A percentile compares a stretch with the other conserved stretches of the same genome.
phyloP scores from a whole-genome alignment of 1,140 invertebrate species.

The Dolichoris vasculosae region DNA sequence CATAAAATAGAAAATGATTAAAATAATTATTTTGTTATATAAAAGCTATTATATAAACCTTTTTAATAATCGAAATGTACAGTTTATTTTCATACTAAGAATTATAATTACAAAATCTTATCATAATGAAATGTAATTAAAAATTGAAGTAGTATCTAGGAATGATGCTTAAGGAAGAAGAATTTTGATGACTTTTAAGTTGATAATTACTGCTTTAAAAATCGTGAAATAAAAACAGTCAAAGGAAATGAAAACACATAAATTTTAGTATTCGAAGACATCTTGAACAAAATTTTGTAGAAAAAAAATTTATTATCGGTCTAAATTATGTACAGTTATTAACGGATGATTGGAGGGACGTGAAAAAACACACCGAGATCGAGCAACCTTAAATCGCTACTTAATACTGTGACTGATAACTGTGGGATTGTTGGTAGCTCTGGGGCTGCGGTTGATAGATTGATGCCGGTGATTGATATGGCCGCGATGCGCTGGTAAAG shows the following conservation, averaged over 20 bases:
- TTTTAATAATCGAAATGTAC: too few species aligned
- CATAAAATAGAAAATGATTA: too few species aligned
- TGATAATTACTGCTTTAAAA: neutral
- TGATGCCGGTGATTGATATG: constrained; percentile 57
- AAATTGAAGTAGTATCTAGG: too few species aligned
- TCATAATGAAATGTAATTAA: too few species aligned
- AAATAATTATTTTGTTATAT: too few species aligned
- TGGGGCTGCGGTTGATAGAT: constrained; percentile 61
- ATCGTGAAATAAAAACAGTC: neutral
- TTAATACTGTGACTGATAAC: constrained; percentile 69
- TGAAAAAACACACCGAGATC: constrained; percentile 11
- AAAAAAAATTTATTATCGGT: constrained; percentile 72
- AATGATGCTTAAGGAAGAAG: too few species aligned
- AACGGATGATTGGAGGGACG: constrained; percentile 29
- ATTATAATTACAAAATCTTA: too few species aligned
- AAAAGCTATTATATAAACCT: too few species aligned
- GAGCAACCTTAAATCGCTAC: constrained; percentile 34
- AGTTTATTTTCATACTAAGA: too few species aligned
- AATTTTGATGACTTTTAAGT: neutral
- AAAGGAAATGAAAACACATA: neutral
- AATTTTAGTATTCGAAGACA: neutral
- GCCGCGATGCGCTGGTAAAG: constrained; percentile 47
- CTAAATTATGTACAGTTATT: constrained; percentile 71
- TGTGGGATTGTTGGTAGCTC: constrained; percentile 56
- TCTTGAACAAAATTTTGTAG: constrained; percentile 45